Evolutionary conservation across 2,888 invertebrate species (phyloP), one percentile per base, ranked within the genome.

Genomic region (Bimastos eiseni): DNA sequence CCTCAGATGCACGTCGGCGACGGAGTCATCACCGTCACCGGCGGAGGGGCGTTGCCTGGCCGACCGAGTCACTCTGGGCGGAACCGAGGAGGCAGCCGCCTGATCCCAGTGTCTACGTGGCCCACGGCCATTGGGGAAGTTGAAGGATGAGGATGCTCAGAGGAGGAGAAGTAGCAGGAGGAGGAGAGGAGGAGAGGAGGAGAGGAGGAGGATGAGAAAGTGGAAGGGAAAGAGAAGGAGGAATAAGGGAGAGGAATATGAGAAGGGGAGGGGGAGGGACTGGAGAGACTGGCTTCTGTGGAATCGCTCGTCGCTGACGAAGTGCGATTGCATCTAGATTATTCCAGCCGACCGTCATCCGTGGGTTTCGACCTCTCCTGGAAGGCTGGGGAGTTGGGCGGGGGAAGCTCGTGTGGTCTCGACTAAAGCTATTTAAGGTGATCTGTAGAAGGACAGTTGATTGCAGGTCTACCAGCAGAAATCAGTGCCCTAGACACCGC

Each of bases 21-120:
- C 37, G 86, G 86, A 86, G 86, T 86, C 86, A 86, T 86, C 86
- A 34, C 37, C 21, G 37, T 86, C 86, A 5, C 37, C 86, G 37
- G 19, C 19, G 86, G 6, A 17, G 86, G 37, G 19, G 84, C 11
- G 33, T 21, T 24, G 37, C 34, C 34, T 34, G 24, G 30, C 37
- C 19, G 37, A 86, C 24, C 34, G 86, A 34, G 21, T 70, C n/a
- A 70, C 70, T 1, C n/a, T n/a, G 70, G 30, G 70, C 70, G 70
- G 70, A 30, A 70, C 70, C 70, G 8, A 70, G 30, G 8, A 70
- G 11, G 70, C 70, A 6, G 30, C 70, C 70, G 49, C 30, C 17
- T 11, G 30, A 8, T 5, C 70, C n/a, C n/a, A 30, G 0, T 70
- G 3, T 30, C n/a, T 70, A n/a, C 70, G 30, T 70, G 30, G 70